These are phyloP conservation scores for Illadopsis cleaveri DNA, from an alignment of 2,113 vertebrate species.

Conservation along the genomic window DNA sequence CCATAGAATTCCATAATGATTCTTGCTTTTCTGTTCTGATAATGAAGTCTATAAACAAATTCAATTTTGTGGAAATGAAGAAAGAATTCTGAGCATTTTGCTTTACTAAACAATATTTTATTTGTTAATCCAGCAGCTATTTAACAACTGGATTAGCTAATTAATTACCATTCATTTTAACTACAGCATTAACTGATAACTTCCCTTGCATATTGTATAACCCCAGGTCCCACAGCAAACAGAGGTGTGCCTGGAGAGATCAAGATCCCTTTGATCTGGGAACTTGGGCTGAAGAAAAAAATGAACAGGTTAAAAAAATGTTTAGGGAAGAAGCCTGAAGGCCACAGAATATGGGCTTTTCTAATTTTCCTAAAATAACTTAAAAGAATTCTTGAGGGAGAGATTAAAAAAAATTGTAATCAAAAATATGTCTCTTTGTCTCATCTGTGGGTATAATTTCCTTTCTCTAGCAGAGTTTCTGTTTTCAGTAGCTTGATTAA, in stretches of 20 bases:
- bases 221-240: not conserved
- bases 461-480: not conserved
- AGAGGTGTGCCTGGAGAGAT: not conserved
- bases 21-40: not conserved
- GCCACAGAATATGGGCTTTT: not conserved
- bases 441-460: not conserved
- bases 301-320: not conserved
- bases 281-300: not conserved
- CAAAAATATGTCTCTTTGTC: not conserved
- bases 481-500: slow-evolving; percentile 16
- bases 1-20: not conserved
- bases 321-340: not conserved
- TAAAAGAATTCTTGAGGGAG: not conserved
- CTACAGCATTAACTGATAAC: not conserved
- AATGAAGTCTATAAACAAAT: not conserved
- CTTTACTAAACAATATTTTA: not conserved
- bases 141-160: not conserved
- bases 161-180: not conserved
- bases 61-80: not conserved
- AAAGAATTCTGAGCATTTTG: not conserved
- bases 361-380: not conserved
- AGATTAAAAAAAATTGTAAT: not conserved
- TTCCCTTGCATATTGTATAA: not conserved
- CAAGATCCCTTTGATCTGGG: not conserved
- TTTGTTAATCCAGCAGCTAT: not conserved